Conservation (phyloP, 2,113 vertebrate species). For the Toxotes jaculatrix region DNA sequence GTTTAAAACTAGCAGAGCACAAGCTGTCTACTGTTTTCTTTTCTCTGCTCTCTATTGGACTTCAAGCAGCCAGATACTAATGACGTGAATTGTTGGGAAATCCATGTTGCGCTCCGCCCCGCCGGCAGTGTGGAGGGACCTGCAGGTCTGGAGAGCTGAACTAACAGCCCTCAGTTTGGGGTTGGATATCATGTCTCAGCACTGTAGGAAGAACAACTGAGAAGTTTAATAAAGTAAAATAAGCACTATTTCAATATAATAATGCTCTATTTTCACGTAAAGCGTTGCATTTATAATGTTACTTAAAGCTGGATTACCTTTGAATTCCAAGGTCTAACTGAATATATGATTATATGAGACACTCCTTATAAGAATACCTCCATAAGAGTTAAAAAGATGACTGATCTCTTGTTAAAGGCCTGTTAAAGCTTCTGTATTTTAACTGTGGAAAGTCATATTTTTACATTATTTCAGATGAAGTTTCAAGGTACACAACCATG, state of each 20-base stretch:
- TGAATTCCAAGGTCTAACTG: too few species aligned
- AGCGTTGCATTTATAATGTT: background rate
- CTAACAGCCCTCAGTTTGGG: background rate
- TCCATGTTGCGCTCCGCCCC: constrained; percentile 44
- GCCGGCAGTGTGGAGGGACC: background rate
- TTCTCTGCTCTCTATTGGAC: constrained; percentile 61
- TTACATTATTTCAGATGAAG: background rate
- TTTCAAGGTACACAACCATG: background rate
- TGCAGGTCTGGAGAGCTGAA: background rate
- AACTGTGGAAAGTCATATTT: background rate
- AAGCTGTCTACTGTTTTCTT: constrained; percentile 33
- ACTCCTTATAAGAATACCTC: too few species aligned
- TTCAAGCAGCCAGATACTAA: constrained; percentile 9
- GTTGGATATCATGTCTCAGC: too few species aligned
- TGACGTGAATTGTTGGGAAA: constrained; percentile 70
- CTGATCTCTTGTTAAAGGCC: background rate
- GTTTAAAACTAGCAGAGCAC: constrained; percentile 46
- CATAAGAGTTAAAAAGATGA: background rate
- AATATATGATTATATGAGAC: too few species aligned
- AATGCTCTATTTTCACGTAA: background rate
- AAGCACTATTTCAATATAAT: too few species aligned
- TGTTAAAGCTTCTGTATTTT: too few species aligned
- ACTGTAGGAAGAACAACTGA: background rate
- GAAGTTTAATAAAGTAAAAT: background rate
- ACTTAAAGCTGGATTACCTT: too few species aligned